phyloP scores from a whole-genome alignment of 2,888 invertebrate species.

The Thera obeliscata region DNA sequence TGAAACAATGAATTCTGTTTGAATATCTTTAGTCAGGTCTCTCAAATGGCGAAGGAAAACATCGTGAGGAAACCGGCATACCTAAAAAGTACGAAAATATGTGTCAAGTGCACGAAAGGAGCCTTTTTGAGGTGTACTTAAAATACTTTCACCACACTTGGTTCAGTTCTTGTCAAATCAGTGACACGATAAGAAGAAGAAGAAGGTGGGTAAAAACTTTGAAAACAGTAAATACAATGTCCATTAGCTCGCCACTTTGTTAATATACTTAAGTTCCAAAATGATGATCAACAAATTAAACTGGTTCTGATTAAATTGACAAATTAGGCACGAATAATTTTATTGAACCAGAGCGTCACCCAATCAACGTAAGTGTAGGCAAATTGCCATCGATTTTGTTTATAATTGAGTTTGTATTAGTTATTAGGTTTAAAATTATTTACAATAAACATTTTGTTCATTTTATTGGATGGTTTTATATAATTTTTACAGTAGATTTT shows the following conservation, averaged over 20 bases:
- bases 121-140: background rate
- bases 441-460: background rate
- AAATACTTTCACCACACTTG: too few species aligned
- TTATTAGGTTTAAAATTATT: background rate
- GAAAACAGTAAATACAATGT: too few species aligned
- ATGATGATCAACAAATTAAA: constrained; percentile 10
- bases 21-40: background rate
- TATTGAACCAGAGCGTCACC: background rate
- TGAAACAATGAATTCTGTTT: background rate
- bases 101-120: too few species aligned
- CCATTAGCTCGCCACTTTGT: too few species aligned
- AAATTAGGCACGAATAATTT: background rate
- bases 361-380: background rate
- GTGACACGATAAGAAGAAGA: too few species aligned
- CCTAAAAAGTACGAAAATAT: too few species aligned
- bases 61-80: too few species aligned
- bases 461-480: constrained; percentile 2
- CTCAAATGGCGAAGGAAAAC: too few species aligned
- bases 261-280: too few species aligned
- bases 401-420: background rate
- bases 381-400: constrained; percentile 1
- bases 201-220: too few species aligned
- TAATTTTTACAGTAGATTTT: background rate
- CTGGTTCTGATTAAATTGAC: constrained; percentile 10
- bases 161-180: too few species aligned